phyloP scores from a whole-genome alignment of 1,140 invertebrate genomes.

The Euschistus heros region DNA sequence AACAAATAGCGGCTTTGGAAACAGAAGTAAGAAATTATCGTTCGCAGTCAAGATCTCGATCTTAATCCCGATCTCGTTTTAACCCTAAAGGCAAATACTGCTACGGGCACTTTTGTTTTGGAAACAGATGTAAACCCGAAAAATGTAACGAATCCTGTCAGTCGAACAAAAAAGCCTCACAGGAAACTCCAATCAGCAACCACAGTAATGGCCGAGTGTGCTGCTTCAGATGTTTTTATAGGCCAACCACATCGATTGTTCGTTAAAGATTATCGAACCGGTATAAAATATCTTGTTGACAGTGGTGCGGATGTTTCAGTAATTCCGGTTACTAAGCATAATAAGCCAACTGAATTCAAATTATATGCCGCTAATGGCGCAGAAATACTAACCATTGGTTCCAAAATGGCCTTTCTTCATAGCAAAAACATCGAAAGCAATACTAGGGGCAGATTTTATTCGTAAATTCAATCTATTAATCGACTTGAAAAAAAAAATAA shows the following conservation, averaged over 20 bases:
- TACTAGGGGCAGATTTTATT: too few relatives aligned
- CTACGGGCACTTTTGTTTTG: too few relatives aligned
- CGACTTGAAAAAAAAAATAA: background rate
- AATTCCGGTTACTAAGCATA: background rate
- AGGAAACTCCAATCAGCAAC: background rate
- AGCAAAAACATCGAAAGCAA: background rate
- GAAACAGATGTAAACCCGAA: background rate
- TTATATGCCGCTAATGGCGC: constrained; percentile 4
- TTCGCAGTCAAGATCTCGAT: too few relatives aligned
- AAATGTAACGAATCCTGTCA: background rate
- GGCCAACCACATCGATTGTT: too few relatives aligned
- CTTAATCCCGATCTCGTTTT: too few relatives aligned
- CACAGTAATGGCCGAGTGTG: too few relatives aligned
- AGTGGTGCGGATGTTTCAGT: background rate
- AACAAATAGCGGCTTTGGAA: background rate
- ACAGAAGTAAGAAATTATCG: too few relatives aligned
- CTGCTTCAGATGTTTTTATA: too few relatives aligned
- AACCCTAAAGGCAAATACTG: too few relatives aligned
- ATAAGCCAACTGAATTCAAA: constrained; percentile 5
- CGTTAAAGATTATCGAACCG: too few relatives aligned
- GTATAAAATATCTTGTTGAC: background rate
- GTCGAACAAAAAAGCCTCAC: background rate
- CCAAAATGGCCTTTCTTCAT: background rate
- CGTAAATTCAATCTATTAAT: background rate
- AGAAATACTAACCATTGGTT: constrained; percentile 3